Conservation (phyloP, 2,888 invertebrate genomes). For the Thysanoteuthis rhombus region DNA sequence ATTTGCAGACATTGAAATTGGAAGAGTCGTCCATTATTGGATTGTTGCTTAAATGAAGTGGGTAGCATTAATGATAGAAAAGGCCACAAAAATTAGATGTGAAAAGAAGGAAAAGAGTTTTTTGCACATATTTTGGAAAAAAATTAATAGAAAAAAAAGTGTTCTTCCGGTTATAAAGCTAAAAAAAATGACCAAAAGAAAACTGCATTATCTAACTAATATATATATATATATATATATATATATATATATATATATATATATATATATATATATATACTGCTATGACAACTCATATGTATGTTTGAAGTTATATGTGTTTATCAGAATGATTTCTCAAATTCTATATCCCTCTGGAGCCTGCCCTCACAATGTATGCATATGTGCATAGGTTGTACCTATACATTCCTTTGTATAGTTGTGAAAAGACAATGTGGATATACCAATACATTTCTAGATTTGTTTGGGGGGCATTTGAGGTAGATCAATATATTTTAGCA, state of each 20-base stretch:
- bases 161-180: background rate
- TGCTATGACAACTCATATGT: background rate
- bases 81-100: background rate
- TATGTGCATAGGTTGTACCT: too few relatives aligned
- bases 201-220: background rate
- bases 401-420: too few relatives aligned
- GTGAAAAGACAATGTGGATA: too few relatives aligned
- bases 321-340: background rate
- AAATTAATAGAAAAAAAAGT: background rate
- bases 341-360: background rate
- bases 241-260: background rate
- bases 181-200: background rate
- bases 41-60: background rate
- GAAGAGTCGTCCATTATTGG: background rate
- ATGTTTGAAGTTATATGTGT: background rate
- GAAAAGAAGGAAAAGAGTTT: background rate
- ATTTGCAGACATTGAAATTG: background rate
- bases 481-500: too few relatives aligned
- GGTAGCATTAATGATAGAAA: background rate
- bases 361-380: background rate
- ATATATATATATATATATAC: background rate
- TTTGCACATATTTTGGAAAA: background rate
- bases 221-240: background rate
- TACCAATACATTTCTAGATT: too few relatives aligned
- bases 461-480: too few relatives aligned